Percentiles rank a stretch among this genome's conserved stretches.
Evolutionary conservation across 2,797 vertebrate species (phyloP).

Genomic region (Sebastes variabilis): DNA sequence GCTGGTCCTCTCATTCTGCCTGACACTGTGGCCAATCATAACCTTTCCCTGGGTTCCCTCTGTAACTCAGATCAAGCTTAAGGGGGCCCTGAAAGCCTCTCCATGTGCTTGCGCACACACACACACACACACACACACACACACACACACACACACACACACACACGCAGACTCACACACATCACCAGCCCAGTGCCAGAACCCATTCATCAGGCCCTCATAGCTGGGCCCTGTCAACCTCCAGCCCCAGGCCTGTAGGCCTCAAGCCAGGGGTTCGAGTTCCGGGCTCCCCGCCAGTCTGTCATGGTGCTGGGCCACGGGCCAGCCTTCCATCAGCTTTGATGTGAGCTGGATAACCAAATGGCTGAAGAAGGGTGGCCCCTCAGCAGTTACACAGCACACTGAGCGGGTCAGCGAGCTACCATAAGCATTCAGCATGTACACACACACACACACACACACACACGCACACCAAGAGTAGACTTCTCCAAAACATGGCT

Average conservation of each 20-base stretch:
- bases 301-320: slow-evolving; percentile 90
- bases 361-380: slow-evolving; percentile 91
- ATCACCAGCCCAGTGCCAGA: slow-evolving; percentile 82
- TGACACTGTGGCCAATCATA: slow-evolving; percentile 62
- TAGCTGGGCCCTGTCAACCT: slow-evolving; percentile 86
- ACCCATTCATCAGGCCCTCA: slow-evolving; percentile 89
- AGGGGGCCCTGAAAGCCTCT: slow-evolving; percentile 47
- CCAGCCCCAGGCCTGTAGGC: slow-evolving; percentile 86
- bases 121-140: not conserved
- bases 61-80: slow-evolving; percentile 41
- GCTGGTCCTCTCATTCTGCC: slow-evolving; percentile 51
- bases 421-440: slow-evolving; percentile 76
- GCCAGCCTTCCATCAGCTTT: slow-evolving; percentile 94
- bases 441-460: no score
- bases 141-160: slow-evolving; percentile 12
- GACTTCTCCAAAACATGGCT: slow-evolving; percentile 25
- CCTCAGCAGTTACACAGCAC: slow-evolving; percentile 85
- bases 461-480: not conserved
- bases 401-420: slow-evolving; percentile 85
- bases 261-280: slow-evolving; percentile 90
- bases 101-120: slow-evolving; percentile 6
- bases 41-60: slow-evolving; percentile 50
- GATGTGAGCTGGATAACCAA: slow-evolving; percentile 92
- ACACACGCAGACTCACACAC: slow-evolving; percentile 4
- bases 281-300: slow-evolving; percentile 91